Evolutionary conservation across 1,140 invertebrate genomes (phyloP).

Genomic region (Aphaenogaster rudis): DNA sequence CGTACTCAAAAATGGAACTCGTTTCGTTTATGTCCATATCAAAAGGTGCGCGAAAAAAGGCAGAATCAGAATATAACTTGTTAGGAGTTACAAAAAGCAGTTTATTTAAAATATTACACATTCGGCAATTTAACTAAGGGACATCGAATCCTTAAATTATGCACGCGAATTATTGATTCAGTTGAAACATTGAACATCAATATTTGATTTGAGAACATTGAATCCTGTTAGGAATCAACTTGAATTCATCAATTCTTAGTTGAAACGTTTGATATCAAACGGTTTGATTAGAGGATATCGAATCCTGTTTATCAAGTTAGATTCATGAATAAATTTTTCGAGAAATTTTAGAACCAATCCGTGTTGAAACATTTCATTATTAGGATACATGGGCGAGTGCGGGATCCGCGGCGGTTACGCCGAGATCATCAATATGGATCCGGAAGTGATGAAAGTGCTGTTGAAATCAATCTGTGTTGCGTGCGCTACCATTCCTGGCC

Average conservation of each 20-base stretch:
- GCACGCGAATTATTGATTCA: slow-evolving; percentile 15
- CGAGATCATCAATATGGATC: slow-evolving; percentile 96
- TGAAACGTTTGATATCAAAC: too few relatives aligned
- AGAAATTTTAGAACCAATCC: not conserved
- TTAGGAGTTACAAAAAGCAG: not conserved
- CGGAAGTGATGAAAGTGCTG: slow-evolving; percentile 94
- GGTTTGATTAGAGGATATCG: not conserved
- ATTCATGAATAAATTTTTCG: not conserved
- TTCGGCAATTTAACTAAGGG: not conserved
- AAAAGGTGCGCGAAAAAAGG: slow-evolving; percentile 90
- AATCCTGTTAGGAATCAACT: too few relatives aligned
- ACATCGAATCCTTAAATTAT: not conserved
- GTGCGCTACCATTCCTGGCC: slow-evolving; percentile 97
- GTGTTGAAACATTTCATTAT: slow-evolving; percentile 57
- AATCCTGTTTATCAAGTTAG: not conserved
- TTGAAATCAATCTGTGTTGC: slow-evolving; percentile 98
- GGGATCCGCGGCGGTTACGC: slow-evolving; percentile 97
- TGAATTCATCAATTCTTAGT: too few relatives aligned
- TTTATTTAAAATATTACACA: slow-evolving; percentile 8
- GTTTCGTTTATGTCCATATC: slow-evolving; percentile 98
- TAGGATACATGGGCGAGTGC: slow-evolving; percentile 95
- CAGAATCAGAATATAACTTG: not conserved
- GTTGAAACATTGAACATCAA: slow-evolving; percentile 52
- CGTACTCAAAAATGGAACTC: slow-evolving; percentile 94
- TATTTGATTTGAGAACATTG: not conserved